Conservation (phyloP, 2,113 vertebrate genomes). For the Thamnaconus septentrionalis region DNA sequence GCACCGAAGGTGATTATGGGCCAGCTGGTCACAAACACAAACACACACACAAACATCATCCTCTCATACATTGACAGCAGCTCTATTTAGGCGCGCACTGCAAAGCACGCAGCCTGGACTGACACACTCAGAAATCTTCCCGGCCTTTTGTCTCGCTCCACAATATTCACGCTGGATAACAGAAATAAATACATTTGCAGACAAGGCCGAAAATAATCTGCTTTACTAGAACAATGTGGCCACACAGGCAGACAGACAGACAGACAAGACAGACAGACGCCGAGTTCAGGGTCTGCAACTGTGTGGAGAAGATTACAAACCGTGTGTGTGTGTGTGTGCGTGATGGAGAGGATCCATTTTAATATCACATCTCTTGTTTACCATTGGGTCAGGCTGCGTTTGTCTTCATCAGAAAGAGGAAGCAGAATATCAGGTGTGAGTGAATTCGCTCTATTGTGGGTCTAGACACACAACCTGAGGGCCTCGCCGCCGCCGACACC, state of each 20-base stretch:
- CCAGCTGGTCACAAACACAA: constrained; percentile 48
- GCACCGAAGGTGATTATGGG: constrained; percentile 52
- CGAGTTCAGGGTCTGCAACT: too few relatives aligned
- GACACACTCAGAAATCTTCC: background rate
- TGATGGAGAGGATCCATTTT: too few relatives aligned
- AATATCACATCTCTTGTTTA: too few relatives aligned
- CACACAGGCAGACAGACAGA: background rate
- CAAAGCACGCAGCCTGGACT: constrained; percentile 14
- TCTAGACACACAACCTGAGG: constrained; percentile 48
- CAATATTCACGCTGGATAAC: background rate
- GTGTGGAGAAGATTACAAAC: too few relatives aligned
- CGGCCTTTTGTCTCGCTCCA: background rate
- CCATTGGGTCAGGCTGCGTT: too few relatives aligned
- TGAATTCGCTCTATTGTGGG: background rate
- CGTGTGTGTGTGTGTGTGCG: too few relatives aligned
- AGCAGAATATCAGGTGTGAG: too few relatives aligned
- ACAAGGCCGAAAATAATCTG: background rate
- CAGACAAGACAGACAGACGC: background rate
- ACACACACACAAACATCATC: background rate
- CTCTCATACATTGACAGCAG: constrained; percentile 5
- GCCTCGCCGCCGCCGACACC: constrained; percentile 12
- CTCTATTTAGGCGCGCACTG: constrained; percentile 11
- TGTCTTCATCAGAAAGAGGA: too few relatives aligned
- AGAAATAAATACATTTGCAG: background rate
- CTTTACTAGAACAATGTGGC: background rate